Evolutionary conservation across 2,797 vertebrate genomes (phyloP).

Genomic region (Hyperoplus lanceolatus): DNA sequence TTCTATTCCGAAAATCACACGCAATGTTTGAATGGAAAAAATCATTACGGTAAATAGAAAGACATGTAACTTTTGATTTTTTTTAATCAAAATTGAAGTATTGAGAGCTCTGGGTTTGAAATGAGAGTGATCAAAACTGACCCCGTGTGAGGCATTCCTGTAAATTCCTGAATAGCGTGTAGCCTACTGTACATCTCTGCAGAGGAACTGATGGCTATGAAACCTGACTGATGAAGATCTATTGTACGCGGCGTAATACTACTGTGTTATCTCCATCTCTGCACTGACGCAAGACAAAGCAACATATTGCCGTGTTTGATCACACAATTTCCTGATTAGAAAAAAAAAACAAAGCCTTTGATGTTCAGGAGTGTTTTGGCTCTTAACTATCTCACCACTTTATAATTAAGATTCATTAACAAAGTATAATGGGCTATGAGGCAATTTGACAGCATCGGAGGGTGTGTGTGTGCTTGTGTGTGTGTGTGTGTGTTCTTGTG

Average conservation of each 20-base stretch:
- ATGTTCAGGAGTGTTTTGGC: slow-evolving; percentile 55
- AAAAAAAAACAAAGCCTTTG: slow-evolving; percentile 57
- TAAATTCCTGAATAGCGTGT: slow-evolving; percentile 33
- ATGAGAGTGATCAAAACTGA: slow-evolving; percentile 22
- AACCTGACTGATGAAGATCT: slow-evolving; percentile 36
- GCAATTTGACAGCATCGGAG: slow-evolving; percentile 37
- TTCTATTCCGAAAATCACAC: neutral
- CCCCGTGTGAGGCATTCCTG: slow-evolving; percentile 14
- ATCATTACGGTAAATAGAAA: neutral
- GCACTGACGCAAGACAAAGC: slow-evolving; percentile 71
- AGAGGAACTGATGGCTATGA: slow-evolving; percentile 3
- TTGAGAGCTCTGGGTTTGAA: neutral
- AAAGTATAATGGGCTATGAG: slow-evolving; percentile 41
- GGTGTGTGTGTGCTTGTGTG: no score
- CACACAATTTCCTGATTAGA: slow-evolving; percentile 45
- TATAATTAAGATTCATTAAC: slow-evolving; percentile 69
- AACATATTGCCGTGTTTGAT: slow-evolving; percentile 61
- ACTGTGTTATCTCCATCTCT: slow-evolving; percentile 33
- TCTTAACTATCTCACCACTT: slow-evolving; percentile 44
- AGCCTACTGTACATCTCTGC: neutral
- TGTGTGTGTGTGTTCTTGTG: no score
- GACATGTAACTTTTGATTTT: neutral
- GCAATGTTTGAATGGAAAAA: neutral
- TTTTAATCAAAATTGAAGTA: neutral
- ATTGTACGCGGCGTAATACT: neutral